phyloP scores from a whole-genome alignment of 1,140 invertebrate species.

The Drosophila triauraria region DNA sequence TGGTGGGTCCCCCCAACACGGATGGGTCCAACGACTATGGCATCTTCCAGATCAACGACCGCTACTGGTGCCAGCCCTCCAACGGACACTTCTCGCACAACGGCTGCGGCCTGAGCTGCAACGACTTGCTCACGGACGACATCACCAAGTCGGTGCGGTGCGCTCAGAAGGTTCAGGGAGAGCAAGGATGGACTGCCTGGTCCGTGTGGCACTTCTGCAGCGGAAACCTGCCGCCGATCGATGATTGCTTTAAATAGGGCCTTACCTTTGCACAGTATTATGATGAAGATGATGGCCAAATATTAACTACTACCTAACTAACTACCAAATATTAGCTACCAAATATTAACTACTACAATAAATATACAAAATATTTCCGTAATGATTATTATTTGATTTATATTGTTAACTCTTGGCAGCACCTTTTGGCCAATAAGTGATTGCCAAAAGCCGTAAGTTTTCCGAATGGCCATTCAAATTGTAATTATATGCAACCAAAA shows the following conservation, averaged over 20 bases:
- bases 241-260: slow-evolving; percentile 56
- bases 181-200: slow-evolving; percentile 71
- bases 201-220: slow-evolving; percentile 55
- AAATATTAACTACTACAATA: no score
- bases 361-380: no score
- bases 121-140: slow-evolving; percentile 42
- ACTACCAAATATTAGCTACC: no score
- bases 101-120: slow-evolving; percentile 40
- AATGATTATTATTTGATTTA: no score
- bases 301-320: no score
- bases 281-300: no score
- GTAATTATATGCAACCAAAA: no score
- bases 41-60: slow-evolving; percentile 76
- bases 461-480: no score
- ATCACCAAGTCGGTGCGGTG: slow-evolving; percentile 58
- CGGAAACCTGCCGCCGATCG: slow-evolving; percentile 50
- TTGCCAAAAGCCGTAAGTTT: no score
- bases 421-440: no score
- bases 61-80: slow-evolving; percentile 72
- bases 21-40: slow-evolving; percentile 75
- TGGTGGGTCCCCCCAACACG: slow-evolving; percentile 51
- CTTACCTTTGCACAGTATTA: background rate
- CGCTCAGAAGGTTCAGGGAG: slow-evolving; percentile 44
- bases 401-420: no score
- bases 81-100: slow-evolving; percentile 57